A percentile compares a stretch with the other conserved stretches of the same genome.
These are phyloP conservation scores for Actinia tenebrosa DNA, from an alignment of 64 coral and sea anemone genomes.

Conservation along the genomic window DNA sequence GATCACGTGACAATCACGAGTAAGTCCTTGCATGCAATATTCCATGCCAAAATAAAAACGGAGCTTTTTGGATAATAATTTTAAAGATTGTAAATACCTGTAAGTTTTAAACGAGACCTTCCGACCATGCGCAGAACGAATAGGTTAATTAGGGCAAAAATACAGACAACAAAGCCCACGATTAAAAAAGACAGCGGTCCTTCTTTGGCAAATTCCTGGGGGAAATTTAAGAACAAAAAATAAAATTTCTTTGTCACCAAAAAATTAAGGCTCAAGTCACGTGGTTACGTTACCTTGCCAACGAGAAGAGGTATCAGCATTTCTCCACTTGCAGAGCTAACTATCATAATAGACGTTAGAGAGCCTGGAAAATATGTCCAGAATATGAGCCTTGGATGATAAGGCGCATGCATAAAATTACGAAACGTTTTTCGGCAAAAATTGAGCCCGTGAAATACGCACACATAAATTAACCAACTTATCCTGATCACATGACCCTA, in stretches of 20 bases:
- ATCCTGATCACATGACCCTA: too few species aligned
- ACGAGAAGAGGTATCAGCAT: slow-evolving; percentile 93
- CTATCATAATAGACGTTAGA: slow-evolving; percentile 88
- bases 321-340: slow-evolving; percentile 91
- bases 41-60: background rate
- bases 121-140: slow-evolving; percentile 58
- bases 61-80: background rate
- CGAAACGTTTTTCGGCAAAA: too few species aligned
- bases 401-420: too few species aligned
- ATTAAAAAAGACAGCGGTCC: slow-evolving; percentile 80
- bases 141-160: slow-evolving; percentile 55
- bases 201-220: slow-evolving; percentile 59
- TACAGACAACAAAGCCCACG: slow-evolving; percentile 65
- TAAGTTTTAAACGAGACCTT: slow-evolving; percentile 59
- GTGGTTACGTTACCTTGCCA: slow-evolving; percentile 70
- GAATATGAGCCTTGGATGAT: too few species aligned
- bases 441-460: too few species aligned
- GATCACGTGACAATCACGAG: background rate
- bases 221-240: background rate
- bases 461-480: too few species aligned
- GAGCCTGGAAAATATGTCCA: slow-evolving; percentile 37
- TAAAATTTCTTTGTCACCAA: background rate
- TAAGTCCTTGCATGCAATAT: too few species aligned
- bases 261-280: background rate
- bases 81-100: slow-evolving; percentile 21